Evolutionary conservation across 2,113 vertebrate species (phyloP), one percentile per base, ranked within the genome.

Genomic region (Macquaria ambigua): DNA sequence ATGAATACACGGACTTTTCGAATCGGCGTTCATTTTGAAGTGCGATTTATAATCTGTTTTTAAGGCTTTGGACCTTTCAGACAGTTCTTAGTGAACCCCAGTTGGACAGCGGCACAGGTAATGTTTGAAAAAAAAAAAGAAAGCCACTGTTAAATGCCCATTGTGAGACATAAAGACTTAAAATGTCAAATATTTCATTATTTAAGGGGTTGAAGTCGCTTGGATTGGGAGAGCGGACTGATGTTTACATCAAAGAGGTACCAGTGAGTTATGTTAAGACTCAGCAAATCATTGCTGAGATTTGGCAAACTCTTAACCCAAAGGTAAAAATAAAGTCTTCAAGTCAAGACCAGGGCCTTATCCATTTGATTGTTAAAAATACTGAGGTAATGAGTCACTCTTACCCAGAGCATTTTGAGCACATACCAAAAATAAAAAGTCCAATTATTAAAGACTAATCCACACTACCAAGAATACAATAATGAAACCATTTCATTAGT

Each of bases 81-180:
- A 82, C 94, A 97, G 75, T 90, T 97, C 79, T 74, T 97, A 71
- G 85, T 94, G 52, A 98, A 97, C 93, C 96, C 95, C 59, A 98
- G 96, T 91, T 98, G 97, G 97, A 95, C 94, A 94, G 96, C 95
- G 67, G 96, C 97, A 53, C 96, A 97, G 96, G 97, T 97, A 94
- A 53, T 52, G 46, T 61, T 39, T 58, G 12, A 34, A 34, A 34
- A 34, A 34, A 34, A 34, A 52, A 3, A 39, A 15, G 9, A 50
- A 6, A 6, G 21, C 11, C 25, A 48, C 18, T 46, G 21, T 58
- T n/a, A 8, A 6, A 43, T 43, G 3, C 2, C 23, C 6, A 1
- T 5, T 25, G 20, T 23, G 12, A 11, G 18, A 8, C 7, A 34
- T 10, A 53, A 23, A 21, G 0, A 23, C 18, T 56, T 21, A 8